phyloP scores from a whole-genome alignment of 2,888 invertebrate species.

The Gisinianus flammeolus region DNA sequence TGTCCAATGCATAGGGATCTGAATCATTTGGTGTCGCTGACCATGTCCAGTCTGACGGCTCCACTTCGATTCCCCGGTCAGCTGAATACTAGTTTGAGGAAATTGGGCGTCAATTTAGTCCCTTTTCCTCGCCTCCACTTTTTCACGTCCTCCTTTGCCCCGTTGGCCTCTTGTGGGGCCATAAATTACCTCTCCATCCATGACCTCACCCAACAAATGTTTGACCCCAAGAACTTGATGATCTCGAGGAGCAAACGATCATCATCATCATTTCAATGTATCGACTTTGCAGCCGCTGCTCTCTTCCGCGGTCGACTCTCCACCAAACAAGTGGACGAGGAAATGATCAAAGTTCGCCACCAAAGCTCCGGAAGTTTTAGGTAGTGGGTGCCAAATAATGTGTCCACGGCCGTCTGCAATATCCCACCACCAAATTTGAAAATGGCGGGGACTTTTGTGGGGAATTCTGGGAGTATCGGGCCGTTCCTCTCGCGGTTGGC shows the following conservation, averaged over 20 bases:
- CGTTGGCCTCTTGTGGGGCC: slow-evolving; percentile 85
- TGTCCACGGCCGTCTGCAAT: slow-evolving; percentile 73
- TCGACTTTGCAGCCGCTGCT: slow-evolving; percentile 60
- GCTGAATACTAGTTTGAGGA: slow-evolving; percentile 88
- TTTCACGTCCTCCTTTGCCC: slow-evolving; percentile 96
- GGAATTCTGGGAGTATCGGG: slow-evolving; percentile 91
- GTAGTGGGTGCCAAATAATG: slow-evolving; percentile 94
- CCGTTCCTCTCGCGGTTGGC: slow-evolving; percentile 88
- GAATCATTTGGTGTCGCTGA: slow-evolving; percentile 82
- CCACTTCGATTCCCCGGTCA: slow-evolving; percentile 92
- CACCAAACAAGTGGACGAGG: slow-evolving; percentile 66
- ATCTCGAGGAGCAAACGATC: slow-evolving; percentile 65
- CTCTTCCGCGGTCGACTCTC: slow-evolving; percentile 33
- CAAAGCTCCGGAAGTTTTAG: slow-evolving; percentile 81
- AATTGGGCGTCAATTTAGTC: slow-evolving; percentile 92
- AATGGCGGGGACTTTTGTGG: slow-evolving; percentile 94
- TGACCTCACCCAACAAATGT: slow-evolving; percentile 76
- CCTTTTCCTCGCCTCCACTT: slow-evolving; percentile 96
- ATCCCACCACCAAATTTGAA: slow-evolving; percentile 87
- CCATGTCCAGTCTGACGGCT: slow-evolving; percentile 86
- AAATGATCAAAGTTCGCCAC: slow-evolving; percentile 89
- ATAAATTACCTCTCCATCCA: slow-evolving; percentile 91
- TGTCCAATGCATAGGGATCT: slow-evolving; percentile 89
- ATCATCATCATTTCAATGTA: slow-evolving; percentile 67
- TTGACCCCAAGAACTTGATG: slow-evolving; percentile 55